Conservation (phyloP, 35 echinoderm and acorn worm species). For the Diadema setosum region DNA sequence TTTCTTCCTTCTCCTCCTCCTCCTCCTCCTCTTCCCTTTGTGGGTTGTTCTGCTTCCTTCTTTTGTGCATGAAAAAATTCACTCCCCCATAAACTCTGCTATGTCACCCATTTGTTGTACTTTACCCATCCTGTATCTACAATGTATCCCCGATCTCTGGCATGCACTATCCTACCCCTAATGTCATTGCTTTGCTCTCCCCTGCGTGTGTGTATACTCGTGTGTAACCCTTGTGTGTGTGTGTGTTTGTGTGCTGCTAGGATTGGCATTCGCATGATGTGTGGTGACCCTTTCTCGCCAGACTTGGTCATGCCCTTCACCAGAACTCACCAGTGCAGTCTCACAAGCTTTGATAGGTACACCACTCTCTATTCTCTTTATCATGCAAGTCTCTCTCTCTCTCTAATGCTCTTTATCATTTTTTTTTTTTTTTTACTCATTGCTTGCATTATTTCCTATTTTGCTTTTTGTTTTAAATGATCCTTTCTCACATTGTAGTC, state of each 20-base stretch:
- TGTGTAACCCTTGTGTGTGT: background rate
- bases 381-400: background rate
- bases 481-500: too few species aligned
- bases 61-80: too few species aligned
- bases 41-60: background rate
- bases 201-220: background rate
- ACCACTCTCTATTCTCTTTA: background rate
- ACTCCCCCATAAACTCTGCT: background rate
- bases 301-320: constrained; percentile 45
- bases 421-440: too few species aligned
- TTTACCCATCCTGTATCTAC: background rate
- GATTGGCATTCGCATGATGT: constrained; percentile 47
- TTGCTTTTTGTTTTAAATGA: too few species aligned
- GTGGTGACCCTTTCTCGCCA: constrained; percentile 52
- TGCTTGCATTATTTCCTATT: too few species aligned
- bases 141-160: background rate
- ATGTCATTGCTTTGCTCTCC: too few species aligned
- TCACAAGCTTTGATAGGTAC: background rate
- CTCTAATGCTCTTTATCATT: background rate
- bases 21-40: background rate
- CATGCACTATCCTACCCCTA: background rate
- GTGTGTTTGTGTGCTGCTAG: background rate
- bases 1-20: background rate
- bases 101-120: background rate
- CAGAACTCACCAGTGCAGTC: background rate